phyloP scores from a whole-genome alignment of 2,888 invertebrate genomes.

The Melinaea marsaeus region DNA sequence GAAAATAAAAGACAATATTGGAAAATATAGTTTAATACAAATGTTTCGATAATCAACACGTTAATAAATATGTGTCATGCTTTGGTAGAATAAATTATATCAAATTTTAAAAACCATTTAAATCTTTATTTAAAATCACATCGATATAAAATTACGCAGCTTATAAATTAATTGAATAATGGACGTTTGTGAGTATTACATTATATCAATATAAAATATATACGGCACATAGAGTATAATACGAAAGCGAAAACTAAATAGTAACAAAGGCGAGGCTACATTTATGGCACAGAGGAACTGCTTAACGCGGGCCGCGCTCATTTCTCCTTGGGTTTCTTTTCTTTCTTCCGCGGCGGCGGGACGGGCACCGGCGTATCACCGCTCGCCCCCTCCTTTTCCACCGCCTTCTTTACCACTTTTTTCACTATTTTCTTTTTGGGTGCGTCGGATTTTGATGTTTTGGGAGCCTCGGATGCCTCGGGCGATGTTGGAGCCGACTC shows the following conservation, averaged over 20 bases:
- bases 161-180: conserved; percentile 51
- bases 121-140: conserved; percentile 28
- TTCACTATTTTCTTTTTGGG: conserved; percentile 68
- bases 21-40: conserved; percentile 73
- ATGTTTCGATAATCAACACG: conserved; percentile 57
- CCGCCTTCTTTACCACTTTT: conserved; percentile 75
- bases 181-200: conserved; percentile 55
- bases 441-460: conserved; percentile 36
- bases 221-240: conserved; percentile 46
- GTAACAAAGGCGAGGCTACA: conserved; percentile 58
- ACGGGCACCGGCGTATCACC: conserved; percentile 72
- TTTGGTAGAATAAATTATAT: conserved; percentile 48
- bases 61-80: conserved; percentile 65
- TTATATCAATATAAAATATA: conserved; percentile 57
- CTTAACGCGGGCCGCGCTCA: conserved; percentile 56
- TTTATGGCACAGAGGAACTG: conserved; percentile 74
- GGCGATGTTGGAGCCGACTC: conserved; percentile 35
- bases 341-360: conserved; percentile 76
- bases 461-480: conserved; percentile 29
- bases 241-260: conserved; percentile 69
- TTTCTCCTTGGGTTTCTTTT: conserved; percentile 76
- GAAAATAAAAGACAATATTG: conserved; percentile 36
- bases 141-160: conserved; percentile 46
- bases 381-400: conserved; percentile 64
- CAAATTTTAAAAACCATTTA: conserved; percentile 31